These are phyloP conservation scores for Macrochelys suwanniensis DNA, from an alignment of 2,797 vertebrate genomes.

Conservation along the genomic window DNA sequence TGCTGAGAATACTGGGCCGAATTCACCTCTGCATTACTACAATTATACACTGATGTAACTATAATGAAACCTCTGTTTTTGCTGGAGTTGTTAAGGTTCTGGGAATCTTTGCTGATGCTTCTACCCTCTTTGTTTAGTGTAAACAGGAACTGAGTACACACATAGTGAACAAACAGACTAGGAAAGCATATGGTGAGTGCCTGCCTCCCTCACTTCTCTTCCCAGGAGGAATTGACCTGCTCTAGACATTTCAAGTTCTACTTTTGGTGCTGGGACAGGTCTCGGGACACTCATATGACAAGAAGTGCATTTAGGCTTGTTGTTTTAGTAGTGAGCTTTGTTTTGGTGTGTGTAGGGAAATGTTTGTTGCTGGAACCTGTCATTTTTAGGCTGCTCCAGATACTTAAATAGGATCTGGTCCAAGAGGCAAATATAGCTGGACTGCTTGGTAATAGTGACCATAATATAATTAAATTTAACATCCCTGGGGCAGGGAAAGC, in stretches of 20 bases:
- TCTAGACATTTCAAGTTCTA: background rate
- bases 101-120: background rate
- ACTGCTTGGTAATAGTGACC: no score
- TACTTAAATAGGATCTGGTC: background rate
- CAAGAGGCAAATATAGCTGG: no score
- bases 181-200: background rate
- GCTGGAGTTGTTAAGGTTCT: background rate
- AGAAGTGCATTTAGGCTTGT: background rate
- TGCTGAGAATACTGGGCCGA: background rate
- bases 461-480: no score
- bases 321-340: background rate
- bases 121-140: background rate
- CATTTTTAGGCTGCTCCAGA: background rate
- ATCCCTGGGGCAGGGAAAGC: no score
- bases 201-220: rapidly evolving
- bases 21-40: background rate
- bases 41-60: rapidly evolving
- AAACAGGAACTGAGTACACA: background rate
- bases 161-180: rapidly evolving
- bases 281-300: background rate
- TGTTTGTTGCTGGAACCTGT: background rate
- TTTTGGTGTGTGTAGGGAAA: background rate
- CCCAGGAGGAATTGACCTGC: background rate
- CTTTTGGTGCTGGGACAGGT: background rate
- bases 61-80: background rate